Conservation (phyloP, 2,113 vertebrate genomes). For the Pluvianellus socialis region DNA sequence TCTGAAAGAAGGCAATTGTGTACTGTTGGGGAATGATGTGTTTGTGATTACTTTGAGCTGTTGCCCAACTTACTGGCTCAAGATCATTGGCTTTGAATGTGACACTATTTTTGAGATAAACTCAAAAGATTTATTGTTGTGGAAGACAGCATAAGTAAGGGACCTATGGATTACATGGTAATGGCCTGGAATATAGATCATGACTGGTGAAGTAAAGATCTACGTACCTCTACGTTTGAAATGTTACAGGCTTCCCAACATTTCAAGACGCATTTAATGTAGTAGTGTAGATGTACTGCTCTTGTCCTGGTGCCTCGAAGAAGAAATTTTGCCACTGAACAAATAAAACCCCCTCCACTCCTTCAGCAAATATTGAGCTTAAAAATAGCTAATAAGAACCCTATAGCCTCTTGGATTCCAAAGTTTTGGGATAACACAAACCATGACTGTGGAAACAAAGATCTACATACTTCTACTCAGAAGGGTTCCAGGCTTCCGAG, state of each 20-base stretch:
- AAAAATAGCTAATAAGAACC: not conserved
- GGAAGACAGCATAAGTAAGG: not conserved
- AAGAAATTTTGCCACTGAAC: not conserved
- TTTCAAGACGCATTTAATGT: not conserved
- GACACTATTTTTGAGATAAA: not conserved
- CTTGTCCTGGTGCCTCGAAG: not conserved
- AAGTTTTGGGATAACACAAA: not conserved
- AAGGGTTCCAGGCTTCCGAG: not conserved
- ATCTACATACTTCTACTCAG: not conserved
- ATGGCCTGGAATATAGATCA: not conserved
- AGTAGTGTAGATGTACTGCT: not conserved
- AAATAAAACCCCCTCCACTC: not conserved
- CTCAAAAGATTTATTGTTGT: not conserved
- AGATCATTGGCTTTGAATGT: not conserved
- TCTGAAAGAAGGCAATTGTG: not conserved
- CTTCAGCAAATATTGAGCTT: not conserved
- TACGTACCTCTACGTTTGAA: accelerated
- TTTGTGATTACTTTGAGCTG: not conserved
- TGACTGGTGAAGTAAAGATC: not conserved
- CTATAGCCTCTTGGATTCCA: not conserved
- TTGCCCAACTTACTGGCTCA: not conserved
- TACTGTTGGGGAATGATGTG: not conserved
- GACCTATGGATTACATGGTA: not conserved
- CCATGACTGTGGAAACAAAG: not conserved
- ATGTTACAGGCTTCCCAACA: not conserved